Evolutionary conservation across 2,113 vertebrate species (phyloP).

Genomic region (Oncorhynchus tshawytscha): DNA sequence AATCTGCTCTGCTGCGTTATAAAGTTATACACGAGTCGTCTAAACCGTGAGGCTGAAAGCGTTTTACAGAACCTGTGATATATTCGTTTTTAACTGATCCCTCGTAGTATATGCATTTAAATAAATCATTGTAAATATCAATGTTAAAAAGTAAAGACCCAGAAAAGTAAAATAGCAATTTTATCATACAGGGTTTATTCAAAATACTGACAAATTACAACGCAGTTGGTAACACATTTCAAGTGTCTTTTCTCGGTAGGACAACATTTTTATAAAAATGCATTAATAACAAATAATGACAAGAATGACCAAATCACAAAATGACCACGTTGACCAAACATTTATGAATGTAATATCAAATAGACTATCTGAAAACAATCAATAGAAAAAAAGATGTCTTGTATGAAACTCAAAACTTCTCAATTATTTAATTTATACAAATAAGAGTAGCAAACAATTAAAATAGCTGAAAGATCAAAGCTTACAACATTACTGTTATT

Average conservation of each 20-base stretch:
- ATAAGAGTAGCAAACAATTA: constrained; percentile 72
- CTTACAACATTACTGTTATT: constrained; percentile 65
- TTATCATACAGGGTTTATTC: constrained; percentile 69
- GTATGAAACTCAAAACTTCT: constrained; percentile 64
- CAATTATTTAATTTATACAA: constrained; percentile 66
- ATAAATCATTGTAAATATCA: no score
- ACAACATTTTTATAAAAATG: constrained; percentile 56
- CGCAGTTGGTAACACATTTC: constrained; percentile 71
- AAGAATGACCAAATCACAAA: constrained; percentile 66
- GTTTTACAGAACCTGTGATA: no score
- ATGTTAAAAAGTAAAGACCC: background rate
- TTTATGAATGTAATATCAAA: constrained; percentile 70
- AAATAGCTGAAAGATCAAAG: constrained; percentile 57
- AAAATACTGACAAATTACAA: constrained; percentile 74
- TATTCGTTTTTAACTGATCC: no score
- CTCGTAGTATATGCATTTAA: no score
- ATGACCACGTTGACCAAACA: constrained; percentile 70
- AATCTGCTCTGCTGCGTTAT: no score
- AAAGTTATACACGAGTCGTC: no score
- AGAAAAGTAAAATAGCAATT: constrained; percentile 15
- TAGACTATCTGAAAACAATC: constrained; percentile 56
- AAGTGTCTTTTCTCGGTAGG: constrained; percentile 55
- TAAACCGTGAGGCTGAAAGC: no score
- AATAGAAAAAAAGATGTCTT: constrained; percentile 42
- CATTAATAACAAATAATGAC: constrained; percentile 46